Evolutionary conservation across 30 jellyfish, hydroid and myxozoan genomes (phyloP), one percentile per base, ranked within the genome.

Genomic region (Nemopilema nomurai): DNA sequence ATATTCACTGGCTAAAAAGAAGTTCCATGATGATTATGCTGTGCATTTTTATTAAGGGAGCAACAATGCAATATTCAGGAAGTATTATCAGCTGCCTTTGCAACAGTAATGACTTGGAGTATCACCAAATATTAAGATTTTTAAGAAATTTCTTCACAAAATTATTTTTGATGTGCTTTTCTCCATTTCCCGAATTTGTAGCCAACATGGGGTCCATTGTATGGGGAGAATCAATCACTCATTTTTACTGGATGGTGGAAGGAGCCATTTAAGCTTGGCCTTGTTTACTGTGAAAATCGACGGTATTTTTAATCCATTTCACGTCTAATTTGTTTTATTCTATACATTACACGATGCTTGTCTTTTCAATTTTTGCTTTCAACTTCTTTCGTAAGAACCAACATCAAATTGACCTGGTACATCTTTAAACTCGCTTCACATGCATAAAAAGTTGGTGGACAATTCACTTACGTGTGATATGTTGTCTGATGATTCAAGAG

Each of bases 201-300:
- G 91, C 65, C 83, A 21, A 53, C 71, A 25, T 92, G 98, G 98
- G 57, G 57, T 3, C 57, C 57, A 3, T 13, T 41, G 9, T 6
- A 41, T 41, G 95, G 84, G 4, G 81, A 83, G 4, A 66, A 81
- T 63, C 68, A 82, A 33, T 78, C 95, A 8, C 67, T 92, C 32
- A 78, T 92, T 9, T 92, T 87, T 79, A 91, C 49, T 41, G 98
- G 96, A n/a, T 68, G 90, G 87, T 51, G 84, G 87, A 79, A 74
- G 17, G 70, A 30, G 9, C 98, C 98, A 18, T 86, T 68, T 76
- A 80, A 87, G 31, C 96, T 92, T 49, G 98, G 98, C 22, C 28
- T 76, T 17, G 82, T 87, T 25, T 87, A 86, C 65, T 92, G 98
- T 79, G 90, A 83, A 26, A 86, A 87, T 71, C 91, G 98, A 28